Evolutionary conservation across 2,888 invertebrate species (phyloP).

Genomic region (Ophonus ardosiacus): DNA sequence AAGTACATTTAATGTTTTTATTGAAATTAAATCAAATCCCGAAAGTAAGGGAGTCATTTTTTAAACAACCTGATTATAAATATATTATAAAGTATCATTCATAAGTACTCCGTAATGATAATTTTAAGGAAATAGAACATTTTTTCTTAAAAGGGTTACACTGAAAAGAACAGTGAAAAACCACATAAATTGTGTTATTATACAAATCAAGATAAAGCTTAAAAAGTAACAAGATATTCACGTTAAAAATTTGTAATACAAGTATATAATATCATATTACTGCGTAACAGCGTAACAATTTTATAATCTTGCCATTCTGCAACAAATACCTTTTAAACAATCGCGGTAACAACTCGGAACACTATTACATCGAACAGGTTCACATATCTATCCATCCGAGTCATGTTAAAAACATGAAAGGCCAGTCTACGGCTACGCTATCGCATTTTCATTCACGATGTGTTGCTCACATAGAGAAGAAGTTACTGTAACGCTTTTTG

Average conservation of each 20-base stretch:
- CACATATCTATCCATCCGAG: constrained; percentile 28
- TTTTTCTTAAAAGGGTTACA: too few relatives aligned
- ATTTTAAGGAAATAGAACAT: too few relatives aligned
- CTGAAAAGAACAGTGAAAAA: too few relatives aligned
- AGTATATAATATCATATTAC: not conserved
- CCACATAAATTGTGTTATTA: too few relatives aligned
- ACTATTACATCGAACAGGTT: constrained; percentile 15
- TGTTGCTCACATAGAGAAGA: constrained; percentile 34
- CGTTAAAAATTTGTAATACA: not conserved
- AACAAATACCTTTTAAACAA: constrained; percentile 30
- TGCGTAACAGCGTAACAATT: not conserved
- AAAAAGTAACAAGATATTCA: not conserved
- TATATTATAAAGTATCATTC: too few relatives aligned
- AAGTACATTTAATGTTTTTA: too few relatives aligned
- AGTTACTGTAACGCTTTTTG: constrained; percentile 53
- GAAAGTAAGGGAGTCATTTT: too few relatives aligned
- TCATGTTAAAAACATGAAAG: constrained; percentile 54
- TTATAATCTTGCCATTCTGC: constrained; percentile 8
- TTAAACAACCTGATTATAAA: too few relatives aligned
- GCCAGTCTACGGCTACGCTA: not conserved
- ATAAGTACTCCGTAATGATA: too few relatives aligned
- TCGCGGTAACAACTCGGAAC: not conserved
- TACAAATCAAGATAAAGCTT: not conserved
- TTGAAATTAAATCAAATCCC: too few relatives aligned
- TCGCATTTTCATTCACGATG: constrained; percentile 55